Evolutionary conservation across 2,113 vertebrate species (phyloP).

Genomic region (Pelvicachromis taeniatus): DNA sequence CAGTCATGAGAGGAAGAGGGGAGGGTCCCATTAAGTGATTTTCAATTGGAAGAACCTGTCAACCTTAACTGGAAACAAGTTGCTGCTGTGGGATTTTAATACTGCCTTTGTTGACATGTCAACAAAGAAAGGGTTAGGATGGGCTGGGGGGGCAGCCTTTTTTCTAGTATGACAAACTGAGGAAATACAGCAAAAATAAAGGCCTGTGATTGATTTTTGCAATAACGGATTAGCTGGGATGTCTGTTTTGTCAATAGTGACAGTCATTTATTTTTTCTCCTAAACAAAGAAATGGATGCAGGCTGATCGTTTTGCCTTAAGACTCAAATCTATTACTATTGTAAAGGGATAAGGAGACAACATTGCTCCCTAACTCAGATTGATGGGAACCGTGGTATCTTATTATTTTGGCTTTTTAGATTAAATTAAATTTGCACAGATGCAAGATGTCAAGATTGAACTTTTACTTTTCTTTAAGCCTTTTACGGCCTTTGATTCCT

Average conservation of each 20-base stretch:
- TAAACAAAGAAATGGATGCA: slow-evolving; percentile 37
- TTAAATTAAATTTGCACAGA: neutral
- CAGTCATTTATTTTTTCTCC: slow-evolving; percentile 1
- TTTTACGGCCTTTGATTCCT: neutral
- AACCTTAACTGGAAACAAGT: slow-evolving; percentile 32
- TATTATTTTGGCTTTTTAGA: neutral
- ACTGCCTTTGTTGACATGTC: neutral
- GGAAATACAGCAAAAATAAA: neutral
- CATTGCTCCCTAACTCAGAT: slow-evolving; percentile 8
- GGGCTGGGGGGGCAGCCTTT: neutral
- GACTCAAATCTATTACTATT: slow-evolving; percentile 41
- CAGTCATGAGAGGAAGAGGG: neutral
- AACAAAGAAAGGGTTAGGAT: neutral
- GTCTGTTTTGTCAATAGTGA: slow-evolving; percentile 5
- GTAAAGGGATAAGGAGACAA: slow-evolving; percentile 29
- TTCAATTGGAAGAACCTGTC: slow-evolving; percentile 19
- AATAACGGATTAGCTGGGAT: slow-evolving; percentile 25
- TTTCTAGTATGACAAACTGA: slow-evolving; percentile 12
- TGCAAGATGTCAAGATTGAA: neutral
- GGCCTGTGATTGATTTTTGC: slow-evolving; percentile 34
- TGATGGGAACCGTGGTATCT: slow-evolving; percentile 2
- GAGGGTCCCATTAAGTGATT: slow-evolving; percentile 2
- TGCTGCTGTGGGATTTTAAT: slow-evolving; percentile 16
- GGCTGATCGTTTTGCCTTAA: slow-evolving; percentile 24
- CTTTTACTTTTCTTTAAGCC: neutral